Percentiles rank a stretch among this genome's conserved stretches.
Evolutionary conservation across 2,113 vertebrate species (phyloP).

Genomic region (Catagonus wagneri): DNA sequence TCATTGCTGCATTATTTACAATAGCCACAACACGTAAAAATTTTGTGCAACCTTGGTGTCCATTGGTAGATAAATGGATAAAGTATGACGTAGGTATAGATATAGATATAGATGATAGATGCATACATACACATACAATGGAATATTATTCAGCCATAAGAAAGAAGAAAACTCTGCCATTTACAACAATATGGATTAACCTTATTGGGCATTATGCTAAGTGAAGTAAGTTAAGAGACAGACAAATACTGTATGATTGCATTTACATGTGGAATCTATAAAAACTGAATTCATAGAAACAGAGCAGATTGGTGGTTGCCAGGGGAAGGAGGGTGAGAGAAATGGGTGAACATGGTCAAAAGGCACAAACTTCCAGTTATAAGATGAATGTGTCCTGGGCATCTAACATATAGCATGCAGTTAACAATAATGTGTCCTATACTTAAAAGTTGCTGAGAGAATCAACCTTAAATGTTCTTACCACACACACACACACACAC

Average conservation of each 20-base stretch:
- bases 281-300: not conserved
- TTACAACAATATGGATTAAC: not conserved
- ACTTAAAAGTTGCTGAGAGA: not conserved
- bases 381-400: not conserved
- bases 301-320: not conserved
- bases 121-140: not conserved
- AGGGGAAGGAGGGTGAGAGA: not conserved
- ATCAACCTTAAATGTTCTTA: not conserved
- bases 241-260: not conserved
- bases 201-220: not conserved
- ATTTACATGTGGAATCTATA: not conserved
- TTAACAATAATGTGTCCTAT: not conserved
- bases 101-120: not conserved
- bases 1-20: not conserved
- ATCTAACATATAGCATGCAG: not conserved
- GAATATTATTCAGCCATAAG: not conserved
- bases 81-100: not conserved
- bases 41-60: not conserved
- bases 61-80: not conserved
- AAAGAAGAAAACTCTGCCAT: not conserved
- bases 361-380: not conserved
- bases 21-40: not conserved
- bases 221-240: not conserved
- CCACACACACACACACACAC: not conserved
- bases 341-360: not conserved